Base-by-base conservation (phyloP, 2,113 vertebrate species). In the Carassius auratus region DNA sequence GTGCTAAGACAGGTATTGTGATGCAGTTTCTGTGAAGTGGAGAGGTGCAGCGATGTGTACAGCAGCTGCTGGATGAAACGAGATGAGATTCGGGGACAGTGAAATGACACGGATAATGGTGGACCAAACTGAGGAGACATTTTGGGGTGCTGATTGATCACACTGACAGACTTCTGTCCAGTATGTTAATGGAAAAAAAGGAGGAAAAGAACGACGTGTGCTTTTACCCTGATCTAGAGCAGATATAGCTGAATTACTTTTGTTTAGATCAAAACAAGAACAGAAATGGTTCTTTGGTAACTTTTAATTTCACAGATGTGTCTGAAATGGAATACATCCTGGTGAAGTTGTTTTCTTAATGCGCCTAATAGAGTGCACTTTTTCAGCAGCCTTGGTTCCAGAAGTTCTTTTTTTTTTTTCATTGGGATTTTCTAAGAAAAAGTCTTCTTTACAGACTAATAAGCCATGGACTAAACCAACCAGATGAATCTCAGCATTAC, bases 11-110 rank as follows among this genome's bases (percentile, higher is more conserved):
- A 3, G 68, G 81, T 73, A 83, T 83, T 83, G 81, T 59, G 68
- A 38, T 55, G 50, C 50, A 26, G 81, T 73, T 57, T 73, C 81
- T 69, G 64, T 83, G 81, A 83, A 73, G 66, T 83, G 50, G 30
- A 73, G 68, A 73, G 81, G 21, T 42, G 30, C 80, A 69, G 42
- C 36, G 68, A 83, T 80, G 84, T 64, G 45, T 57, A 83, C 80
- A 71, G 85, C 84, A 85, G 76, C 81, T 69, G 87, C 69, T 83
- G 85, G 76, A 74, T 86, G 77, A 83, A 83, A 88, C 82, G 30
- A 88, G 68, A 84, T 79, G 84, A 38, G 75, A 79, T 57, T 71
- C 76, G 14, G 76, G 76, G 61, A 8, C 76, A 26, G 84, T 71
- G 64, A 85, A 84, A 77, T 85, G 64, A 69, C 50, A 68, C 14